Conservation (phyloP, 2,888 invertebrate genomes). For the Leptopterna dolabrata region DNA sequence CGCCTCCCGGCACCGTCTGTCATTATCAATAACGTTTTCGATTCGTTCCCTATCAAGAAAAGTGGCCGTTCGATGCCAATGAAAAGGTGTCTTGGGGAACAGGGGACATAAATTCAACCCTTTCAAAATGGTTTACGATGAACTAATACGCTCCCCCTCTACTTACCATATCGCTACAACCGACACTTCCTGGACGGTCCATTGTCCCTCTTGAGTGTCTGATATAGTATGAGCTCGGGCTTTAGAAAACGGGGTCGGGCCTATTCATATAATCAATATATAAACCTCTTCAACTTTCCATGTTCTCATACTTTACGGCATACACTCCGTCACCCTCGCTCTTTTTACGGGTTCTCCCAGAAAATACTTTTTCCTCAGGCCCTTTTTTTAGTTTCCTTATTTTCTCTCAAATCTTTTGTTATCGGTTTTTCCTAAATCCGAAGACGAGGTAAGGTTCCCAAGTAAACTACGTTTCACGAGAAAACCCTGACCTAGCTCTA, state of each 20-base stretch:
- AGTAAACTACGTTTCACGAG: not conserved
- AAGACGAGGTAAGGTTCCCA: not conserved
- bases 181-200: not conserved
- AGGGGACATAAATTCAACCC: not conserved
- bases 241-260: not conserved
- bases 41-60: not conserved
- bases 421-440: not conserved
- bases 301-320: not conserved
- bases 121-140: not conserved
- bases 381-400: too few relatives aligned
- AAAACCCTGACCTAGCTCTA: not conserved
- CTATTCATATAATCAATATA: not conserved
- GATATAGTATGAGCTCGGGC: not conserved
- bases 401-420: slow-evolving; percentile 2
- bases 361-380: not conserved
- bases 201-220: not conserved
- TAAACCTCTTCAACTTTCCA: not conserved
- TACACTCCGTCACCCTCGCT: not conserved
- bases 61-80: not conserved
- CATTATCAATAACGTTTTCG: slow-evolving; percentile 2
- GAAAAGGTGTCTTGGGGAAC: not conserved
- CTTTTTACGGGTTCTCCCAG: not conserved
- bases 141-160: not conserved
- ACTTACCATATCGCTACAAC: not conserved
- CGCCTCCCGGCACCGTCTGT: not conserved